Evolutionary conservation across 2,113 vertebrate genomes (phyloP), one percentile per base, ranked within the genome.

Genomic region (Tautogolabrus adspersus): DNA sequence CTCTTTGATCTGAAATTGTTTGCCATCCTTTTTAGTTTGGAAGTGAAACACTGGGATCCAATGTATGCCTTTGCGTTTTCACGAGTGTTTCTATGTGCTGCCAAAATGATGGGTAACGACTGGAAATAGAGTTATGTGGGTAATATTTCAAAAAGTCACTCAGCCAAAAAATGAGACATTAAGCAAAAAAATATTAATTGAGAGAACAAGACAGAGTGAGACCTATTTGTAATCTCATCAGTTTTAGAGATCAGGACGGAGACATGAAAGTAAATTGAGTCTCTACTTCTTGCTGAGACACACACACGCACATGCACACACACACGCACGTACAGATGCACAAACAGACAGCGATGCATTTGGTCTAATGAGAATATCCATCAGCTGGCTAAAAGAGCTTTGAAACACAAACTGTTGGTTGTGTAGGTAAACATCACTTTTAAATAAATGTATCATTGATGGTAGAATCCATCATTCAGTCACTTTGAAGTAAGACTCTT

Each of bases 361-460:
- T 59, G 34, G 15, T 82, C 76, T 82, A 83, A 88, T 85, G 83
- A 86, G 71, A 79, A 81, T 66, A 89, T 88, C 81, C 85, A 85
- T 90, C 86, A 88, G 80, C 54, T 61, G 72, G 70, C 62, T 87
- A 74, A 89, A 87, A 83, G 73, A 79, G 26, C 77, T 85, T 75
- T 74, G 70, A 74, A 87, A 84, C 59, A 57, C 83, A 87, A 70
- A 87, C 65, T 75, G 81, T 74, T 83, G 72, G 66, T 66, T 77
- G 23, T 75, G 58, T 46, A 86, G 73, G 75, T 46, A 76, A 90
- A 83, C 54, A 15, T 58, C 47, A 26, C 40, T 63, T 60, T 76
- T 81, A 83, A 85, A 75, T 83, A 81, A 82, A 85, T 23, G 57
- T 58, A 54, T 11, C 40, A 42, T 42, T 10, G 3, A 42, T 42